Base-by-base conservation (phyloP, 1,140 invertebrate species). In the Leptopilina boulardi region DNA sequence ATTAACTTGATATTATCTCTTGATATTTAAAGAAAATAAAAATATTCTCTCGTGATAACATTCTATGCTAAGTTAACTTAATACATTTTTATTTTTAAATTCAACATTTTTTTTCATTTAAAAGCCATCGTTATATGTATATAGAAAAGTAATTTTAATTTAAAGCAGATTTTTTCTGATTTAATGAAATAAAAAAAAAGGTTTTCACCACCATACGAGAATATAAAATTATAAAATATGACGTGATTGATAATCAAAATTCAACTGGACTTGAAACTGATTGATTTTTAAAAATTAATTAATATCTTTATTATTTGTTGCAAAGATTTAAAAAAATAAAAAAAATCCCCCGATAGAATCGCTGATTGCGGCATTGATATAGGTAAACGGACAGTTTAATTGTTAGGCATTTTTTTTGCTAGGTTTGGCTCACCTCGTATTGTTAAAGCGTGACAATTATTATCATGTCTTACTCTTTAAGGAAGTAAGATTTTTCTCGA, bases 301-400 rank as follows among this genome's bases (percentile, higher is more conserved):
- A 13, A 2, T 15, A 3, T 44, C 47, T 51, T 51, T 47, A 3
- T 51, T 51, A 6, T n/a, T 51, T 18, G 42, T 44, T 44, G 10
- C 42, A 44, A 44, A 44, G 42, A 42, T 51, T 51, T 4, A 38
- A 38, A 38, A 38, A 9, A 38, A 38, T 0, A 38, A 38, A 38
- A 5, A 3, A 30, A 30, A 30, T 30, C 26, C 9, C 34, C 34
- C 34, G 26, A 23, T 9, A 66, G 59, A 66, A 66, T 66, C 59
- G 59, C 59, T 66, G n/a, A 30, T 15, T 34, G 59, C 23, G 59
- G 59, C 59, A 66, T 66, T 66, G 23, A 59, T 59, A 59, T 54
- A 38, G 34, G 42, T 74, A 77, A 89, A 87, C 83, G 84, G 87
- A 87, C 86, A 86, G 85, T 89, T 84, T 85, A 73, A 84, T 84